Evolutionary conservation across 2,888 invertebrate genomes (phyloP).

Genomic region (Tholera decimalis): DNA sequence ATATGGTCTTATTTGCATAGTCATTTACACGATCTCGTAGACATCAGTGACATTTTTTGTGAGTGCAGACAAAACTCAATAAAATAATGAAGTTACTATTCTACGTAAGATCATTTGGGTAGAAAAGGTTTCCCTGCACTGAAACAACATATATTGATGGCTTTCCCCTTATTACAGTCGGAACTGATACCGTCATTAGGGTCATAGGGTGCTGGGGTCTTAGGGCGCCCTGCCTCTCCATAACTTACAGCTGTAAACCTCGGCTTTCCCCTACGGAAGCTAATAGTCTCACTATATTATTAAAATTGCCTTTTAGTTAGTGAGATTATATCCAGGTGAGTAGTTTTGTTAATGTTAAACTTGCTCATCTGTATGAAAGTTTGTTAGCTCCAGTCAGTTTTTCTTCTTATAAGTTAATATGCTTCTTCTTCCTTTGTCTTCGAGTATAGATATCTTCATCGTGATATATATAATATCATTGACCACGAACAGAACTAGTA

Average conservation of each 20-base stretch:
- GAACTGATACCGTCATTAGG: conserved; percentile 54
- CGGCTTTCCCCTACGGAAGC: conserved; percentile 44
- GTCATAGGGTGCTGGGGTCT: conserved; percentile 50
- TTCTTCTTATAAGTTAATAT: neutral
- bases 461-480: conserved; percentile 11
- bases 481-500: conserved; percentile 16
- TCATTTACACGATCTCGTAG: neutral
- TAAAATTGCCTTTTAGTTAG: conserved; percentile 42
- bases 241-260: conserved; percentile 52
- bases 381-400: neutral
- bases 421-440: neutral
- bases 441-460: conserved; percentile 6
- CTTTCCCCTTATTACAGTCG: conserved; percentile 38
- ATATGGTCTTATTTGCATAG: conserved; percentile 19
- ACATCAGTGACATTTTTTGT: neutral
- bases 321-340: conserved; percentile 16
- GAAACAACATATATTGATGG: conserved; percentile 44
- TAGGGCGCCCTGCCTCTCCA: conserved; percentile 48
- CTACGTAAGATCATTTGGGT: neutral
- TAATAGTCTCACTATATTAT: conserved; percentile 40
- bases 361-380: neutral
- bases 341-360: neutral
- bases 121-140: conserved; percentile 4
- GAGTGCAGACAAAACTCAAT: neutral
- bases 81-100: neutral